Percentiles rank a stretch among this genome's conserved stretches.
These are phyloP conservation scores for Enteromius argenteus DNA, from an alignment of 2,797 vertebrate species.

Conservation along the genomic window DNA sequence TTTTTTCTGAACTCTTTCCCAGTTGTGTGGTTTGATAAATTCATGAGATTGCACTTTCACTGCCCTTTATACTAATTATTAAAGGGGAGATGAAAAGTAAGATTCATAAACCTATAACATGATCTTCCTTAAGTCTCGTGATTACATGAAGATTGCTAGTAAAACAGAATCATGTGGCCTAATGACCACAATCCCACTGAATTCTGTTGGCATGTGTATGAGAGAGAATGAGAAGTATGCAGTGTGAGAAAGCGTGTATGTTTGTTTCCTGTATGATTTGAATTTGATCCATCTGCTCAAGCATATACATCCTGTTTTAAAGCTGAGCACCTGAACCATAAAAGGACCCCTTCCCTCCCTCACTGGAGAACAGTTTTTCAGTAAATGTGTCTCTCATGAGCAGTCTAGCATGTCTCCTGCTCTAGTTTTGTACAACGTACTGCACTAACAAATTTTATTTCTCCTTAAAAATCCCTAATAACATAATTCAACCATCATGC, in stretches of 20 bases:
- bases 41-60: neutral
- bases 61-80: neutral
- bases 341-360: conserved; percentile 31
- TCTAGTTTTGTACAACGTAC: conserved; percentile 60
- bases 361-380: conserved; percentile 44
- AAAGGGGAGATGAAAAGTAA: neutral
- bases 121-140: neutral
- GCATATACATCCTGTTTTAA: conserved; percentile 67
- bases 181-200: conserved; percentile 1
- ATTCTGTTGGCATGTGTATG: neutral
- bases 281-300: conserved; percentile 63
- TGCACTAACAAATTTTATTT: neutral
- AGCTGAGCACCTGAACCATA: conserved; percentile 51
- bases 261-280: conserved; percentile 63
- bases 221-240: neutral
- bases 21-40: neutral
- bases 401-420: conserved; percentile 75
- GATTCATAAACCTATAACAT: neutral
- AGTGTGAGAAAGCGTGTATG: conserved; percentile 34
- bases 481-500: neutral
- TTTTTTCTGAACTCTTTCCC: neutral
- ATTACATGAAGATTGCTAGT: neutral
- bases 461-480: neutral
- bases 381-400: conserved; percentile 66
- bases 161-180: neutral